phyloP scores from a whole-genome alignment of 2,888 invertebrate species.

The Neocrepidodera transversa region DNA sequence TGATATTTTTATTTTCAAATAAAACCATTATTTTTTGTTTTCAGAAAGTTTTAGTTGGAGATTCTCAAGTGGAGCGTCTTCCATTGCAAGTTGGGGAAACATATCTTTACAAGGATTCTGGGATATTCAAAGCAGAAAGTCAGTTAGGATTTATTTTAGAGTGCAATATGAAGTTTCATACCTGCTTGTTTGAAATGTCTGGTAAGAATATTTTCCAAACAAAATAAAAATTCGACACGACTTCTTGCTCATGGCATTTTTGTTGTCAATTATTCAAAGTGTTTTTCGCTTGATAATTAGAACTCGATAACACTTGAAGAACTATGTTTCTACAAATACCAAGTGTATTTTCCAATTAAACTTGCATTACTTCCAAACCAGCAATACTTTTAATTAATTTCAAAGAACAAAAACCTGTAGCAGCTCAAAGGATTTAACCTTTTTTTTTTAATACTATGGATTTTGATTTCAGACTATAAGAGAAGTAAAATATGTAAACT shows the following conservation, averaged over 20 bases:
- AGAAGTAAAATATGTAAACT: constrained; percentile 2
- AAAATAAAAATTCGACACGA: no score
- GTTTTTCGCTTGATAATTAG: no score
- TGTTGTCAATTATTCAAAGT: no score
- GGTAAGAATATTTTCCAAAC: constrained; percentile 53
- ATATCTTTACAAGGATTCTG: constrained; percentile 67
- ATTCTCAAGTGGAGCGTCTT: constrained; percentile 59
- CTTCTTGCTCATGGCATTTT: no score
- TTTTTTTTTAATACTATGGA: constrained; percentile 4
- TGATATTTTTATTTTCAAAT: constrained; percentile 11
- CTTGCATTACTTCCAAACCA: no score
- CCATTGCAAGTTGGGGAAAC: constrained; percentile 67
- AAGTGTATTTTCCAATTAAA: no score
- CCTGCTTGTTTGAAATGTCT: constrained; percentile 69
- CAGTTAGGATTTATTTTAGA: constrained; percentile 66
- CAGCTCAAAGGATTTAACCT: not conserved
- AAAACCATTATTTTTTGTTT: constrained; percentile 39
- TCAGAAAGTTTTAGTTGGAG: constrained; percentile 59
- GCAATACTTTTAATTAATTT: constrained; percentile 1
- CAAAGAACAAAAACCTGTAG: constrained; percentile 7
- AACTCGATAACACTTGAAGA: no score
- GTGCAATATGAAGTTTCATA: constrained; percentile 72
- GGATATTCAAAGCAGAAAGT: constrained; percentile 66
- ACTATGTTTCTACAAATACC: no score
- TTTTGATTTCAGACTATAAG: not conserved